A percentile compares a stretch with the other conserved stretches of the same genome.
Conservation (phyloP, 2,797 vertebrate species). For the Smutsia temminckii region DNA sequence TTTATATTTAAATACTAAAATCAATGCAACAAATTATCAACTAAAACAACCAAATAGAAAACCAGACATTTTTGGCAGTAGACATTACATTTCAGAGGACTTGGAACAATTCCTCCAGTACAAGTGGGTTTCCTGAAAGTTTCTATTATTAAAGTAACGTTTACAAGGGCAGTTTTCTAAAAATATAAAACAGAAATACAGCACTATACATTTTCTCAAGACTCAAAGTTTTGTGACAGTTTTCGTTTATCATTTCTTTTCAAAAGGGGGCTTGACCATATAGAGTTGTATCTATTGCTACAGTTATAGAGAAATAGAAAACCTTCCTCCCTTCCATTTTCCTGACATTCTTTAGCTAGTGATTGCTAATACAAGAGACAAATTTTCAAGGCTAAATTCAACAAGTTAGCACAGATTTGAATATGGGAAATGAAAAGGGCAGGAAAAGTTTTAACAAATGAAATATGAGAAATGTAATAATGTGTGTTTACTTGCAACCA, state of each 20-base stretch:
- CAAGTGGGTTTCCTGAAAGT: background rate
- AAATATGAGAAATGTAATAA: background rate
- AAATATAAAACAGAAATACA: background rate
- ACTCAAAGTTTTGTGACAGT: background rate
- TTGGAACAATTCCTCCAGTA: background rate
- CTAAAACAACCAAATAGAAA: background rate
- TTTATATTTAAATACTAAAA: background rate
- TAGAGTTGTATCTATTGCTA: background rate
- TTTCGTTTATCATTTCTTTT: background rate
- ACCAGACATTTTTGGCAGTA: background rate
- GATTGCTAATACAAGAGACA: background rate
- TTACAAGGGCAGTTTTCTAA: background rate
- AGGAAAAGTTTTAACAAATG: background rate
- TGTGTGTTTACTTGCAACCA: background rate
- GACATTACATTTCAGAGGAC: background rate
- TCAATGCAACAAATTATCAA: background rate
- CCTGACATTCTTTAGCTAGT: background rate
- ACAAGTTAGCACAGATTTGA: background rate
- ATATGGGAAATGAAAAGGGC: background rate
- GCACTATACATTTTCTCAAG: background rate
- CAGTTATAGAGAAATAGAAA: background rate
- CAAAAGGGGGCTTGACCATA: background rate
- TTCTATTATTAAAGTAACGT: background rate
- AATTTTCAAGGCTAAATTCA: background rate
- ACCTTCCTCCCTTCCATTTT: background rate